These are phyloP conservation scores for Ariopsis seemanni DNA, from an alignment of 2,113 vertebrate genomes.

Conservation along the genomic window DNA sequence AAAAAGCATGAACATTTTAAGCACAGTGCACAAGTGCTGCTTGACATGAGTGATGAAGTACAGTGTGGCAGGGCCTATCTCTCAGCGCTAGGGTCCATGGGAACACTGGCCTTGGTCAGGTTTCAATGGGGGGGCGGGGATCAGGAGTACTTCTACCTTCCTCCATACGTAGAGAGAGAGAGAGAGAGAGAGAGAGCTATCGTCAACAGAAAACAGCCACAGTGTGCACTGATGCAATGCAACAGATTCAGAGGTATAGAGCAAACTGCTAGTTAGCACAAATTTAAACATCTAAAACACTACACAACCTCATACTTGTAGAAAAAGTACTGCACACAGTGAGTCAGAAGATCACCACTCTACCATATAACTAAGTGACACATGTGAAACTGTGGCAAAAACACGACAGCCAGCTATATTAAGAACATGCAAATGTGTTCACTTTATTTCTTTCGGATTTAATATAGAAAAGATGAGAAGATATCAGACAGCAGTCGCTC, in stretches of 20 bases:
- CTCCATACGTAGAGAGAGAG: conserved; percentile 39
- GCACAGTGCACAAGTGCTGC: conserved; percentile 19
- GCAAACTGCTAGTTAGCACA: neutral
- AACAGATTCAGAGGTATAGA: neutral
- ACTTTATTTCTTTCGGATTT: neutral
- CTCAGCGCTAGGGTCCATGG: conserved; percentile 53
- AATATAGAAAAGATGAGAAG: neutral
- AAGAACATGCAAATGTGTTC: neutral
- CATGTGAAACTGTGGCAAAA: conserved; percentile 17
- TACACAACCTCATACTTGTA: conserved; percentile 37
- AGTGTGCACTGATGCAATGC: neutral
- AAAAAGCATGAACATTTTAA: conserved; percentile 28
- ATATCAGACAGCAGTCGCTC: neutral
- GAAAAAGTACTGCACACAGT: conserved; percentile 17
- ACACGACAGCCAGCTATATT: conserved; percentile 20
- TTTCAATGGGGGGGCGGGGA: conserved; percentile 56
- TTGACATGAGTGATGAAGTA: conserved; percentile 36
- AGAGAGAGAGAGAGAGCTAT: conserved; percentile 36
- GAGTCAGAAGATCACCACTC: conserved; percentile 31
- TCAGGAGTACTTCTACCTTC: conserved; percentile 14
- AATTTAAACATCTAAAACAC: neutral
- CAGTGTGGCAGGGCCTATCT: conserved; percentile 55
- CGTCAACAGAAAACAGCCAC: neutral
- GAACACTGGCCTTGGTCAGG: conserved; percentile 58
- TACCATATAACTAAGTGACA: conserved; percentile 33